phyloP scores from a whole-genome alignment of 2,888 invertebrate species.

The Thera britannica region DNA sequence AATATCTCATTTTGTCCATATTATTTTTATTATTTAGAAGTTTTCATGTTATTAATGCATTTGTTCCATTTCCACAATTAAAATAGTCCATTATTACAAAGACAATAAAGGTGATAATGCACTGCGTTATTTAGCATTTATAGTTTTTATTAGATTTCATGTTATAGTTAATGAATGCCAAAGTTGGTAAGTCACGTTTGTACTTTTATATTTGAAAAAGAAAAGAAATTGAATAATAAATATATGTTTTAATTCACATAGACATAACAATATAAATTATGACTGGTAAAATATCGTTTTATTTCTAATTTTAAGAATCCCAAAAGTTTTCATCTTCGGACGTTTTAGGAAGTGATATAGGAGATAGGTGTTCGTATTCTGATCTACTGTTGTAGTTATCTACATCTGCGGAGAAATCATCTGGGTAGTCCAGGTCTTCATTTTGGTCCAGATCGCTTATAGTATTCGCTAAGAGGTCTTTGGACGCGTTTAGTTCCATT shows the following conservation, averaged over 20 bases:
- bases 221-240: constrained; percentile 57
- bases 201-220: constrained; percentile 78
- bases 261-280: constrained; percentile 66
- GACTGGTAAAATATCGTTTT: constrained; percentile 42
- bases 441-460: constrained; percentile 47
- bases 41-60: constrained; percentile 31
- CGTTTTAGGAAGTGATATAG: constrained; percentile 61
- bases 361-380: constrained; percentile 56
- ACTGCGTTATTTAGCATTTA: constrained; percentile 68
- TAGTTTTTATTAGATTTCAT: constrained; percentile 48
- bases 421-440: constrained; percentile 50
- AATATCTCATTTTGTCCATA: neutral
- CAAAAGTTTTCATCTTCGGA: constrained; percentile 72
- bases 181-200: constrained; percentile 64
- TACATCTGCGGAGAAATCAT: constrained; percentile 67
- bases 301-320: constrained; percentile 55
- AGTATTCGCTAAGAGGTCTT: constrained; percentile 45
- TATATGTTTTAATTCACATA: constrained; percentile 51
- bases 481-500: constrained; percentile 49
- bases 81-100: constrained; percentile 42
- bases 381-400: constrained; percentile 66
- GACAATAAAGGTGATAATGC: constrained; percentile 58
- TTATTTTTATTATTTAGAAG: neutral
- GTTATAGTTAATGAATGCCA: constrained; percentile 44
- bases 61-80: constrained; percentile 34